These are phyloP conservation scores for Trachymyrmex cornetzi DNA, from an alignment of 1,140 invertebrate species.

Conservation along the genomic window DNA sequence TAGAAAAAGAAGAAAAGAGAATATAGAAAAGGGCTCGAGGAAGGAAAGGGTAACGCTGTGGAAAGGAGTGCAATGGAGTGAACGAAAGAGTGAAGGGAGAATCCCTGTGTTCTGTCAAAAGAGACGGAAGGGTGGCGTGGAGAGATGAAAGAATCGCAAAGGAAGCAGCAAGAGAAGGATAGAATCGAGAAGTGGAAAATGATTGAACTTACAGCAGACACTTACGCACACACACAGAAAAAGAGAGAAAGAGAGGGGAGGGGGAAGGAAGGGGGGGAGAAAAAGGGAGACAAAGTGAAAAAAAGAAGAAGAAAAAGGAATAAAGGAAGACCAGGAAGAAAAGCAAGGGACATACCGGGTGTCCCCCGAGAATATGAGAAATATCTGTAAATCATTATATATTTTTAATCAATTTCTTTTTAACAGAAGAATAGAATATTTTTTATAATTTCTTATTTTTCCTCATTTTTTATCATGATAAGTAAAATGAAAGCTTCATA, in stretches of 20 bases:
- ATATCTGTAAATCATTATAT: background rate
- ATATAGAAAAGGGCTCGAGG: background rate
- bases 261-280: background rate
- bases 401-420: background rate
- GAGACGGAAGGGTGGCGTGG: background rate
- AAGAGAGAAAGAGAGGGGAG: background rate
- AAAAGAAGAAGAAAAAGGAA: background rate
- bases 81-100: conserved; percentile 22
- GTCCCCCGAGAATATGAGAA: background rate
- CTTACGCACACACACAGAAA: background rate
- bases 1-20: background rate
- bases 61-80: conserved; percentile 29
- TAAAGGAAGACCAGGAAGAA: background rate
- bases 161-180: conserved; percentile 25
- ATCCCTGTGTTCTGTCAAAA: conserved; percentile 13
- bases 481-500: conserved; percentile 5
- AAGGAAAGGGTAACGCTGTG: conserved; percentile 23
- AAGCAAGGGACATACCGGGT: background rate
- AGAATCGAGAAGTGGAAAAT: conserved; percentile 11
- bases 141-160: conserved; percentile 31
- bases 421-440: background rate
- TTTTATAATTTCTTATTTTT: background rate
- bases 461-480: conserved; percentile 7
- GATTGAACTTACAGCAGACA: background rate
- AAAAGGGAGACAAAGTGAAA: background rate